Conservation (phyloP, 2,797 vertebrate species). For the Lacerta viridis region DNA sequence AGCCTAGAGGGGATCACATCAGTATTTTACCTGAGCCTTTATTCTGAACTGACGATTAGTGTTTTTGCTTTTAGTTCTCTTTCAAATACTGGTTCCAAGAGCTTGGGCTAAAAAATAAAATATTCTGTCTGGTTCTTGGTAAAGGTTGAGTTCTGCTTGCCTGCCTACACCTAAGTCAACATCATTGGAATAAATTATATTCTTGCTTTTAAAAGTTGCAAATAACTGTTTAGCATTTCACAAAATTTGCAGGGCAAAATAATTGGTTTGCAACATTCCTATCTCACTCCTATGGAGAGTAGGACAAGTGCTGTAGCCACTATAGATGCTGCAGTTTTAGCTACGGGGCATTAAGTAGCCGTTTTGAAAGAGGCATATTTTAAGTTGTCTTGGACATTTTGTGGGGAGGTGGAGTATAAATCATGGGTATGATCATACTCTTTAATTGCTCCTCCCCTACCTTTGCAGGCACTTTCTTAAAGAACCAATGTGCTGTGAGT, state of each 20-base stretch:
- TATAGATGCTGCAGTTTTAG: neutral
- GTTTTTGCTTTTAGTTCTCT: neutral
- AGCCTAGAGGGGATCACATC: neutral
- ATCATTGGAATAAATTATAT: neutral
- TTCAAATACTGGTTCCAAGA: neutral
- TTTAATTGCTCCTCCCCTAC: neutral
- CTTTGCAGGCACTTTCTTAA: neutral
- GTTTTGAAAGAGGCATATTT: neutral
- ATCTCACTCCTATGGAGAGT: neutral
- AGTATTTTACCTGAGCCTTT: neutral
- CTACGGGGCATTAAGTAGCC: neutral
- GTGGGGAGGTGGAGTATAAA: neutral
- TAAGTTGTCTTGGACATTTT: neutral
- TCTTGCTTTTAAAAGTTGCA: neutral
- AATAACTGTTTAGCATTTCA: neutral
- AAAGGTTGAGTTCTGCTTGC: neutral
- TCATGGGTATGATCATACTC: neutral
- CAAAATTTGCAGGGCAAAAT: neutral
- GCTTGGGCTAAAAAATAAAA: neutral
- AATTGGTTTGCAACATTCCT: neutral
- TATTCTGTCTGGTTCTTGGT: neutral
- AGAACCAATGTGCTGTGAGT: neutral
- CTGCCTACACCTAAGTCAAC: neutral
- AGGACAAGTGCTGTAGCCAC: neutral
- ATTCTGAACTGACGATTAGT: neutral